Evolutionary conservation across 1,140 invertebrate genomes (phyloP), one percentile per base, ranked within the genome.

Genomic region (Dreissena rostriformis): DNA sequence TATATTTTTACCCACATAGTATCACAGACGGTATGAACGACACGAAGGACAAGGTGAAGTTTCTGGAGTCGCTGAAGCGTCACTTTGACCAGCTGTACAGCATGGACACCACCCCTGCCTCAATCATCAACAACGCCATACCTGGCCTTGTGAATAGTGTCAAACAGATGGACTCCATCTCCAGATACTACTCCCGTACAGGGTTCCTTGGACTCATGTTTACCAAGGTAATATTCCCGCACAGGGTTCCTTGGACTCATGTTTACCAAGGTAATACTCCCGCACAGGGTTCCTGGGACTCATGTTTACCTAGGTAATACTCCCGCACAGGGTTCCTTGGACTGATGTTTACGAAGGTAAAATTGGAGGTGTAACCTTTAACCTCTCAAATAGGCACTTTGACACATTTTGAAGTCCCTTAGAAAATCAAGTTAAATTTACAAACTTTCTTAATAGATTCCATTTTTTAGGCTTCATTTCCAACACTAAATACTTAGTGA

Each of bases 21-120:
- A 93, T 94, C 26, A 93, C 93, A 52, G 93, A 94, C 88, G 91
- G 92, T 7, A 88, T 93, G 88, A 94, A 94, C 89, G 93, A 94
- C 79, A 92, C 92, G 7, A 93, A 92, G 82, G 93, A 94, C 83
- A 94, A 94, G 87, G 91, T 93, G 24, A 92, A 92, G 76, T 94
- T 93, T 85, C 83, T 94, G 71, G 93, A 94, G 74, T 93, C 91
- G 10, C 75, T 93, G 53, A 89, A 90, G 73, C 87, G 92, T 2
- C 88, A 92, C 72, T 90, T 94, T 85, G 91, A 92, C 65, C 91
- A 92, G 86, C 84, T 94, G 81, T 93, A 93, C 78, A 77, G 86
- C 67, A 68, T 89, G 52, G 90, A 90, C 67, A 89, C 91, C 70
- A 92, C 90, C 39, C 93, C 93, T 12, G 79, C 86, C 15, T 83